Percentiles rank a stretch among this genome's conserved stretches.
Conservation (phyloP, 2,797 vertebrate species). For the Sternarchorhynchus goeldii region DNA sequence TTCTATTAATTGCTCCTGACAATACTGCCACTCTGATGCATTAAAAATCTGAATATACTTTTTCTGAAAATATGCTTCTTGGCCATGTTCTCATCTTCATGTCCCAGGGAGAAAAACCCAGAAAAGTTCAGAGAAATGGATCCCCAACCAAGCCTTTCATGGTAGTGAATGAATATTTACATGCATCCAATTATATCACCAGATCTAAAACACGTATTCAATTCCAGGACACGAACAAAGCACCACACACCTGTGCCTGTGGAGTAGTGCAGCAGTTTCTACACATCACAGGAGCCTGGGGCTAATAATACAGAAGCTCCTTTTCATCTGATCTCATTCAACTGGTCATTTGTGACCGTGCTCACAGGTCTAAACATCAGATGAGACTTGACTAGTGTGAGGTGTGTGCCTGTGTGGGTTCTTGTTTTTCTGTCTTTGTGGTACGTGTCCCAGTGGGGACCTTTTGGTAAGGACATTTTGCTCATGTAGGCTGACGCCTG, state of each 20-base stretch:
- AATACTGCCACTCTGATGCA: too few species aligned
- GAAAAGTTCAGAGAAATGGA: not conserved
- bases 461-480: too few species aligned
- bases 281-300: constrained; percentile 32
- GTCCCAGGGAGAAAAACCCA: not conserved
- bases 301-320: constrained; percentile 27
- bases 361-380: constrained; percentile 64
- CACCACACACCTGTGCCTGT: constrained; percentile 53
- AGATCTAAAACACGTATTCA: constrained; percentile 37
- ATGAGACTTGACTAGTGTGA: constrained; percentile 62
- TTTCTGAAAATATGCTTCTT: not conserved
- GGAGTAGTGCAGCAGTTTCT: constrained; percentile 46
- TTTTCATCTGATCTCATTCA: constrained; percentile 50
- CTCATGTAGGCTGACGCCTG: too few species aligned
- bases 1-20: not conserved
- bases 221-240: constrained; percentile 52
- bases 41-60: not conserved
- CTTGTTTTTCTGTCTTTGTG: constrained; percentile 3
- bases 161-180: constrained; percentile 39
- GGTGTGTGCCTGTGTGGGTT: constrained; percentile 45
- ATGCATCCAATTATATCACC: constrained; percentile 22
- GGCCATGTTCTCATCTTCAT: too few species aligned
- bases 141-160: constrained; percentile 13
- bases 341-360: constrained; percentile 63
- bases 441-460: not conserved